Evolutionary conservation across 2,888 invertebrate genomes (phyloP).

Genomic region (Teleogryllus oceanicus): DNA sequence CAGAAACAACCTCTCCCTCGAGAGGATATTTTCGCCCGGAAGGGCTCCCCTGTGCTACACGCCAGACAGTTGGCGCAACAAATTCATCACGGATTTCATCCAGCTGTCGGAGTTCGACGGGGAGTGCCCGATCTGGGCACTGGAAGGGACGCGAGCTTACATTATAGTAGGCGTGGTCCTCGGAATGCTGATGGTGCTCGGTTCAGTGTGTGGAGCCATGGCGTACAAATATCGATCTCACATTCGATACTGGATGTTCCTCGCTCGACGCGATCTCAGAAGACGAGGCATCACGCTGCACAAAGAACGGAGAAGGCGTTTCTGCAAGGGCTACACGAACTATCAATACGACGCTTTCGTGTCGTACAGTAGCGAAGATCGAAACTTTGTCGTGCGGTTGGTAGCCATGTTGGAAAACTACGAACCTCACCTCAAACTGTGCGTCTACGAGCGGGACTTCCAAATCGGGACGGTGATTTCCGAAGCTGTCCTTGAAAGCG

Average conservation of each 20-base stretch:
- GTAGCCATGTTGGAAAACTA: constrained; percentile 59
- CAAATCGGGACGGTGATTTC: constrained; percentile 61
- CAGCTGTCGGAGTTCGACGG: background rate
- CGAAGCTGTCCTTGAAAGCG: constrained; percentile 62
- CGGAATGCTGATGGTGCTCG: background rate
- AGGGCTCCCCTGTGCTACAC: constrained; percentile 47
- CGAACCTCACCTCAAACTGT: constrained; percentile 59
- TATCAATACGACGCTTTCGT: constrained; percentile 60
- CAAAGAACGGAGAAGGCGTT: constrained; percentile 32
- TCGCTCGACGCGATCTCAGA: constrained; percentile 54
- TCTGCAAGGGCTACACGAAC: constrained; percentile 34
- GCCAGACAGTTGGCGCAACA: constrained; percentile 51
- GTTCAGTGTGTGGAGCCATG: background rate
- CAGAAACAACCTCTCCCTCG: background rate
- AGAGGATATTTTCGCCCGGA: constrained; percentile 42
- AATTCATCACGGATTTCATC: constrained; percentile 24
- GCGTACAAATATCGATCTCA: constrained; percentile 42
- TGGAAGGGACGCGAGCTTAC: background rate
- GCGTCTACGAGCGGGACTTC: constrained; percentile 68
- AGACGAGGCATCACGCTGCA: constrained; percentile 42
- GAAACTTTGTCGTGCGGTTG: constrained; percentile 59
- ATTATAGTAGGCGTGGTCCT: constrained; percentile 18
- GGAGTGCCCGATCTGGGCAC: background rate
- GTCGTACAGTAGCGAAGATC: constrained; percentile 59
- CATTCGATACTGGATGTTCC: constrained; percentile 55